Evolutionary conservation across 2,113 vertebrate species (phyloP).

Genomic region (Siphamia tubifer): DNA sequence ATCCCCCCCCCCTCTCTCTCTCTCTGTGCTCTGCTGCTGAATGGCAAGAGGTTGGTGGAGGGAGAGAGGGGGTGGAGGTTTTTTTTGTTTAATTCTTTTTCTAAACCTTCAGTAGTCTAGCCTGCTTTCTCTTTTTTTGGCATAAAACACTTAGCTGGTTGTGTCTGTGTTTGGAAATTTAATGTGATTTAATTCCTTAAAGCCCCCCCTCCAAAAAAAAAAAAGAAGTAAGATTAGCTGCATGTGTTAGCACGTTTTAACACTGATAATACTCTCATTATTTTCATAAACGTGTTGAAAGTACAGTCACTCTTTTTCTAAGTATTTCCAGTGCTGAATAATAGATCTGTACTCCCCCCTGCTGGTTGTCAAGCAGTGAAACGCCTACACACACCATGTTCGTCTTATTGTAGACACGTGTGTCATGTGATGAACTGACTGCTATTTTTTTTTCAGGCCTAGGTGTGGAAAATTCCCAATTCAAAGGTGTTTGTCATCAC

Average conservation of each 20-base stretch:
- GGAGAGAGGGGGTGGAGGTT: not conserved
- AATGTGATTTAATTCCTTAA: not conserved
- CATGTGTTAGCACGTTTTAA: no score
- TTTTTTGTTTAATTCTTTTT: not conserved
- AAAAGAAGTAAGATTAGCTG: no score
- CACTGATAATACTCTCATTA: no score
- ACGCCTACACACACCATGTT: not conserved
- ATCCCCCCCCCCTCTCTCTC: no score
- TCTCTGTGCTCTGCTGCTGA: conserved; percentile 51
- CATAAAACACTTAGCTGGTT: conserved; percentile 1
- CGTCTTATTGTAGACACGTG: not conserved
- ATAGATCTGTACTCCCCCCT: conserved; percentile 40
- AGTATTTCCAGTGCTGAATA: conserved; percentile 17
- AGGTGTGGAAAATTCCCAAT: no score
- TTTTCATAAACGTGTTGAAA: not conserved
- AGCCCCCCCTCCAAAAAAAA: not conserved
- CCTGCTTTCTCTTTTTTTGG: conserved; percentile 25
- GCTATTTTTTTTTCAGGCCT: not conserved
- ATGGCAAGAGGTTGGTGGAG: conserved; percentile 35
- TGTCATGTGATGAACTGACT: not conserved
- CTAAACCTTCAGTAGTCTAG: conserved; percentile 3
- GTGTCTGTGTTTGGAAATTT: not conserved
- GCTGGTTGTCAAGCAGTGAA: conserved; percentile 27
- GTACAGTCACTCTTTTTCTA: not conserved
- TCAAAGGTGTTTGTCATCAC: no score